Conservation (phyloP, 1,140 invertebrate species). For the Drosophila tristis region DNA sequence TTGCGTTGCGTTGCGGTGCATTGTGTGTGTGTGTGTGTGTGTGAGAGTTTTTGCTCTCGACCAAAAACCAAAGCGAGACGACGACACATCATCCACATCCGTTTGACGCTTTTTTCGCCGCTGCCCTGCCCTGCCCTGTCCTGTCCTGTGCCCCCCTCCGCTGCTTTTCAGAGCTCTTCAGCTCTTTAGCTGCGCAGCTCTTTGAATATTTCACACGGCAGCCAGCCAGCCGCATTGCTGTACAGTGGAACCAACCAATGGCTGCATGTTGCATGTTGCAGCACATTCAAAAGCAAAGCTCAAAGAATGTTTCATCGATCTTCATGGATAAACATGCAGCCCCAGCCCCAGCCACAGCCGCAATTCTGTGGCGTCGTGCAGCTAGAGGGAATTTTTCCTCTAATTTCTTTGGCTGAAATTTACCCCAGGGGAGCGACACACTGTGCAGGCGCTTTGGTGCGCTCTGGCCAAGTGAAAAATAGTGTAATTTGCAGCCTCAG, state of each 20-base stretch:
- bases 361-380: too few relatives aligned
- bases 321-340: not conserved
- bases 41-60: conserved; percentile 54
- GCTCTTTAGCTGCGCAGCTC: conserved; percentile 29
- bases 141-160: not conserved
- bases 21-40: conserved; percentile 10
- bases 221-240: not conserved
- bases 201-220: conserved; percentile 79
- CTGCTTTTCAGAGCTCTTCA: conserved; percentile 4
- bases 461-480: conserved; percentile 70
- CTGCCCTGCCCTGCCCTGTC: not conserved
- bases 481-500: conserved; percentile 69
- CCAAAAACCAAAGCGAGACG: conserved; percentile 58
- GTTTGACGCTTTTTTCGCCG: conserved; percentile 42
- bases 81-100: conserved; percentile 68
- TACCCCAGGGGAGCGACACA: conserved; percentile 1
- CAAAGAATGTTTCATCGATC: not conserved
- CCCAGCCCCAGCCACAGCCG: too few relatives aligned
- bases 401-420: not conserved
- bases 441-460: conserved; percentile 27
- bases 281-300: too few relatives aligned
- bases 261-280: not conserved
- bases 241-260: conserved; percentile 21
- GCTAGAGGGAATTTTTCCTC: too few relatives aligned
- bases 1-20: too few relatives aligned